A percentile compares a stretch with the other conserved stretches of the same genome.
phyloP scores from a whole-genome alignment of 2,113 vertebrate genomes.

The Vombatus ursinus region DNA sequence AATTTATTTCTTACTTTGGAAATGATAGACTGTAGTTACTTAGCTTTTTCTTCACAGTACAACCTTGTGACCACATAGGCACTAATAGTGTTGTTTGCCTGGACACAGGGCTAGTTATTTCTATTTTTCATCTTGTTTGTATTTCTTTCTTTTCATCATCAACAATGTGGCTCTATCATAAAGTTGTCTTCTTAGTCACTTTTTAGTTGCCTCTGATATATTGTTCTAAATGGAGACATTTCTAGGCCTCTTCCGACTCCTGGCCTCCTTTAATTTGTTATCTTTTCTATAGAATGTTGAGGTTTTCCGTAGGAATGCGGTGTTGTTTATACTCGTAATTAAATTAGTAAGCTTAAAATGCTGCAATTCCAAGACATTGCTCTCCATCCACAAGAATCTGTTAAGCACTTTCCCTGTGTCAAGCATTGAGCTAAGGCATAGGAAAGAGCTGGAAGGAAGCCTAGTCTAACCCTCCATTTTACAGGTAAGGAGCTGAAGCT shows the following conservation, averaged over 20 bases:
- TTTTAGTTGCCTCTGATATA: background rate
- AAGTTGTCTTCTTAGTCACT: background rate
- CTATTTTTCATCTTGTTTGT: background rate
- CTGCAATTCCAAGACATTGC: background rate
- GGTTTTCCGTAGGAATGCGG: too few relatives aligned
- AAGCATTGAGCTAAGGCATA: background rate
- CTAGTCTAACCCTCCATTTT: background rate
- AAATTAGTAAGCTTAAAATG: background rate
- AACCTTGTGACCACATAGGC: background rate
- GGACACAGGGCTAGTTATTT: background rate
- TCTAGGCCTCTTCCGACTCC: too few relatives aligned
- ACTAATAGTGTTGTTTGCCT: background rate
- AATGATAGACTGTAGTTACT: background rate
- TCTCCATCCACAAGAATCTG: background rate
- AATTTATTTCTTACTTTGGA: background rate
- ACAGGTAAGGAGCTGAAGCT: background rate
- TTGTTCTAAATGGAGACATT: too few relatives aligned
- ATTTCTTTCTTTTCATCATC: background rate
- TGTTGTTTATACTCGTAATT: background rate
- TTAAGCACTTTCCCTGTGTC: background rate
- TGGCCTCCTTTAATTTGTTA: too few relatives aligned
- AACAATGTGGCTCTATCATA: background rate
- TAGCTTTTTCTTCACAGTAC: background rate
- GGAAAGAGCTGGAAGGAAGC: background rate
- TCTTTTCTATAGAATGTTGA: too few relatives aligned